These are phyloP conservation scores for Pterocles gutturalis DNA, from an alignment of 2,113 vertebrate genomes.

Conservation along the genomic window DNA sequence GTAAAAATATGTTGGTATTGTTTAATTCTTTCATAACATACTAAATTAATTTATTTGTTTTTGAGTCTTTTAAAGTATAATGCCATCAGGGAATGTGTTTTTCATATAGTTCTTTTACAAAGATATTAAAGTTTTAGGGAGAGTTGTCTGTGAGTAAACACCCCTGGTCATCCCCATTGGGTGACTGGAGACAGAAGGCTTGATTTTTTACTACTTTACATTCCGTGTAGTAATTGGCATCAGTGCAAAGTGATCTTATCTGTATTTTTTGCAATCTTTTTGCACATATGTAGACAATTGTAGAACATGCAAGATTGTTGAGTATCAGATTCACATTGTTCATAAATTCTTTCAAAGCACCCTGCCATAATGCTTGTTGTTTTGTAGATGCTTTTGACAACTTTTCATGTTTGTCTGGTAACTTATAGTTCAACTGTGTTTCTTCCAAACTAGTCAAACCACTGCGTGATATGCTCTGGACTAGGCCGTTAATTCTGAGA, in stretches of 20 bases:
- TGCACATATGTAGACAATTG: background rate
- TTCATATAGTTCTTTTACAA: conserved; percentile 63
- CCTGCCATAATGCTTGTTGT: background rate
- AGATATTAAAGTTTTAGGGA: conserved; percentile 23
- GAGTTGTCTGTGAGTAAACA: conserved; percentile 1
- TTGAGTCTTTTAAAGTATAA: conserved; percentile 61
- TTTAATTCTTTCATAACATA: conserved; percentile 71
- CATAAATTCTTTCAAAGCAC: background rate
- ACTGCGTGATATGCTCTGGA: background rate
- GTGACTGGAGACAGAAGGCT: background rate
- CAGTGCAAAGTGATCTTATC: background rate
- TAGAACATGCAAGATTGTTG: background rate
- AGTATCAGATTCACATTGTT: background rate
- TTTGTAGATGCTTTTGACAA: background rate
- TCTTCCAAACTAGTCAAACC: background rate
- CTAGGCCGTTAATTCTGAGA: background rate
- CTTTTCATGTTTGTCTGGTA: background rate
- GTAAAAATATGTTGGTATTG: conserved; percentile 58
- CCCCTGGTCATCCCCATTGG: background rate
- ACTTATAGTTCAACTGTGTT: background rate
- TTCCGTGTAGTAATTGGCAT: background rate
- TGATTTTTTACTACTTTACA: background rate
- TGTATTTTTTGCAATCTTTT: background rate
- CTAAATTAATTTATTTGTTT: conserved; percentile 76
- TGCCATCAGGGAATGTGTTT: conserved; percentile 73